Evolutionary conservation across 1,140 invertebrate species (phyloP).

Genomic region (Pteromalus puparum): DNA sequence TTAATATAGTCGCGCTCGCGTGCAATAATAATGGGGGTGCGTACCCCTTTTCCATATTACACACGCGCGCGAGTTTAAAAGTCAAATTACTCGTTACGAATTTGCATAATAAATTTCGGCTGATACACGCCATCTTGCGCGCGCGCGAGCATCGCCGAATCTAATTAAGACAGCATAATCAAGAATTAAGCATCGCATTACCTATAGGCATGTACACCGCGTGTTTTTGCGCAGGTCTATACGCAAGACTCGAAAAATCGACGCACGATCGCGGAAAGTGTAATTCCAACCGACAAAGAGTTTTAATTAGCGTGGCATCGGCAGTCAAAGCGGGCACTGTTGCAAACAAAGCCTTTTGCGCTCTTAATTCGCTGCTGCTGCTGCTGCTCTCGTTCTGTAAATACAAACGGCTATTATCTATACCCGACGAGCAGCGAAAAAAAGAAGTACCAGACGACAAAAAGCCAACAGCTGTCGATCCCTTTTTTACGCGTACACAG

Average conservation of each 20-base stretch:
- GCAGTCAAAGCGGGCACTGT: neutral
- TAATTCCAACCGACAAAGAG: neutral
- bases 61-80: slow-evolving; percentile 27
- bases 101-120: slow-evolving; percentile 19
- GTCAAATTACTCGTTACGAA: slow-evolving; percentile 37
- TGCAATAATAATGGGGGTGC: slow-evolving; percentile 34
- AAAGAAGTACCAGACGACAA: neutral
- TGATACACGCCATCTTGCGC: slow-evolving; percentile 16
- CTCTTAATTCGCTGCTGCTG: neutral
- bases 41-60: neutral
- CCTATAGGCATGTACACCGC: too few relatives aligned
- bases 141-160: slow-evolving; percentile 24
- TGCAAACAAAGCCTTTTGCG: neutral
- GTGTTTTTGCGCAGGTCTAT: neutral
- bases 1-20: slow-evolving; percentile 23
- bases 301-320: neutral
- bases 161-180: slow-evolving; percentile 28
- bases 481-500: neutral
- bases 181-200: neutral
- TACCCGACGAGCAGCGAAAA: neutral
- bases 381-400: neutral
- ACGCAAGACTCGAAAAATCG: too few relatives aligned
- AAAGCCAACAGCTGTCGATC: neutral
- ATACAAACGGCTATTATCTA: slow-evolving; percentile 19
- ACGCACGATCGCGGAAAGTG: neutral